These are phyloP conservation scores for Drosophila nikananu DNA, from an alignment of 1,140 invertebrate species.

Conservation along the genomic window DNA sequence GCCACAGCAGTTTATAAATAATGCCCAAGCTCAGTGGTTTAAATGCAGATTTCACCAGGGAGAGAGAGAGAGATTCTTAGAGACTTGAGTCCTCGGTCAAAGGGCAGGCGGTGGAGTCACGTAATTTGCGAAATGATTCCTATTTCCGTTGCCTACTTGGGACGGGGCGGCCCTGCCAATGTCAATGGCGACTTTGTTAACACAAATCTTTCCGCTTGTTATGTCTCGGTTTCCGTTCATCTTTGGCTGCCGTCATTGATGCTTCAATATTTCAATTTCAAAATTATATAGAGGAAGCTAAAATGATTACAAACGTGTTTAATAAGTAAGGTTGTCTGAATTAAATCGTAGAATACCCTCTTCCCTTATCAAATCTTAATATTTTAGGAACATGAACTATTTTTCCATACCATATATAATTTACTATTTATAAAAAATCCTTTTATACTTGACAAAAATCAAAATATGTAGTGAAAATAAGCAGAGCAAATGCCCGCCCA, in stretches of 20 bases:
- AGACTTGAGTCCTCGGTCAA: neutral
- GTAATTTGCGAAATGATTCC: slow-evolving; percentile 78
- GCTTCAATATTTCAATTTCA: slow-evolving; percentile 11
- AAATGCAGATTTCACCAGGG: slow-evolving; percentile 63
- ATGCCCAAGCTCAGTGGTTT: slow-evolving; percentile 67
- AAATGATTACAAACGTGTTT: neutral
- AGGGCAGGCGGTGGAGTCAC: slow-evolving; percentile 44
- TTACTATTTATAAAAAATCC: neutral
- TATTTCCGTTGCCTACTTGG: slow-evolving; percentile 71
- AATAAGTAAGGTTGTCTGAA: neutral
- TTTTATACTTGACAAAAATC: neutral
- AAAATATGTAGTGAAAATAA: neutral
- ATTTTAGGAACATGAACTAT: neutral
- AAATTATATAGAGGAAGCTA: neutral
- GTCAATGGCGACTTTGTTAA: slow-evolving; percentile 70
- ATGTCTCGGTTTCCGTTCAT: slow-evolving; percentile 69
- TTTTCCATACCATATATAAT: neutral
- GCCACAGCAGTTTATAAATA: slow-evolving; percentile 73
- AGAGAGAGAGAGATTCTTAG: neutral
- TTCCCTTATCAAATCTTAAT: neutral
- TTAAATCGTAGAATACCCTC: neutral
- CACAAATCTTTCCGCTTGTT: slow-evolving; percentile 82
- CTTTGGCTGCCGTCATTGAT: slow-evolving; percentile 44
- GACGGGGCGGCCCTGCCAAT: slow-evolving; percentile 23
- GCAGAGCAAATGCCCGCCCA: neutral